phyloP scores from a whole-genome alignment of 1,140 invertebrate species.

The Platyscapa corneri region DNA sequence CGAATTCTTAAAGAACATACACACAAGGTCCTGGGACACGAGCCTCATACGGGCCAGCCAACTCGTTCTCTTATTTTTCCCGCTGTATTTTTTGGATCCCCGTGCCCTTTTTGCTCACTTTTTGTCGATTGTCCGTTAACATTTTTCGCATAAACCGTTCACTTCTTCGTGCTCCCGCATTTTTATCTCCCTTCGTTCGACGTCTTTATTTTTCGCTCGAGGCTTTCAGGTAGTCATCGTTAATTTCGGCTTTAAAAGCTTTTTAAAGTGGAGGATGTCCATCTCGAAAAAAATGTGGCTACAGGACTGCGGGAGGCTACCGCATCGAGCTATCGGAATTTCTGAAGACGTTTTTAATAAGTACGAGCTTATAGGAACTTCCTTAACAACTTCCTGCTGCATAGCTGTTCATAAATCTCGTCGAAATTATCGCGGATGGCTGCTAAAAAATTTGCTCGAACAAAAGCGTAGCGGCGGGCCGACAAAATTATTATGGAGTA shows the following conservation, averaged over 20 bases:
- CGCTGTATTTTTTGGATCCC: background rate
- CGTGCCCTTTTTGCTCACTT: constrained; percentile 15
- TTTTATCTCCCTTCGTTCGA: constrained; percentile 24
- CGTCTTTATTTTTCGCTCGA: constrained; percentile 39
- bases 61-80: background rate
- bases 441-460: background rate
- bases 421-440: constrained; percentile 4
- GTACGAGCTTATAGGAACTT: constrained; percentile 5
- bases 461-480: background rate
- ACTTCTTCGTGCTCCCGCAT: background rate
- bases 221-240: constrained; percentile 41
- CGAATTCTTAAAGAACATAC: background rate
- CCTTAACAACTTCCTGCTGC: constrained; percentile 12
- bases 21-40: background rate
- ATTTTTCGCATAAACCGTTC: constrained; percentile 32
- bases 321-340: constrained; percentile 13
- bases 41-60: background rate
- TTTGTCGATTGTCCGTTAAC: constrained; percentile 30
- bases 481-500: background rate
- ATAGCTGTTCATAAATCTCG: constrained; percentile 6
- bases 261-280: constrained; percentile 14
- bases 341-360: constrained; percentile 19
- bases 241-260: constrained; percentile 40
- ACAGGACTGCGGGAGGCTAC: background rate
- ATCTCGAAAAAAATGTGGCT: constrained; percentile 1